Evolutionary conservation across 1,140 invertebrate genomes (phyloP).

Genomic region (Drosophila kepulauana): DNA sequence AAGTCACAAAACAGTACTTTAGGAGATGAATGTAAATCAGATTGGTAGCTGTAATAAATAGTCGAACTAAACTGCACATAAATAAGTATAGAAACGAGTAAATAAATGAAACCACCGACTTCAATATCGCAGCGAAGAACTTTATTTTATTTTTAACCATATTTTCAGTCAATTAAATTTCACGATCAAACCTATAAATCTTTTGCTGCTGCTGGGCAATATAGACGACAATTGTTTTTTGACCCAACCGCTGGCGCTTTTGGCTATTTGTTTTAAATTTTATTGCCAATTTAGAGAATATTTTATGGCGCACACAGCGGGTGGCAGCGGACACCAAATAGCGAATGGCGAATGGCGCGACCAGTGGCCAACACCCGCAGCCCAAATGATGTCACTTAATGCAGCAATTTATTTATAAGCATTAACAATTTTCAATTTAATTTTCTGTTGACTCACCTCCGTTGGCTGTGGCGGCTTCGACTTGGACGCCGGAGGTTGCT

Average conservation of each 20-base stretch:
- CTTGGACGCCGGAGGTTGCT: conserved; percentile 57
- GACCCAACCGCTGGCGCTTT: conserved; percentile 26
- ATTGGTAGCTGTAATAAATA: conserved; percentile 21
- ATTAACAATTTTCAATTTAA: conserved; percentile 63
- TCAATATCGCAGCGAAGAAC: conserved; percentile 1
- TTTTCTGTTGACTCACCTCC: conserved; percentile 57
- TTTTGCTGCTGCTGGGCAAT: conserved; percentile 29
- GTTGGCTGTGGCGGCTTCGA: conserved; percentile 59
- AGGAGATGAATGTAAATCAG: conserved; percentile 10
- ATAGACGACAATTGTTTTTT: conserved; percentile 79
- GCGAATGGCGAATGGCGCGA: background rate
- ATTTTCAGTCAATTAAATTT: conserved; percentile 85
- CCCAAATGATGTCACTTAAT: conserved; percentile 80
- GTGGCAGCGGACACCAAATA: conserved; percentile 57
- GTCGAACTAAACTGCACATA: conserved; percentile 17
- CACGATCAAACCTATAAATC: conserved; percentile 81
- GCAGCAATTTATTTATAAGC: conserved; percentile 75
- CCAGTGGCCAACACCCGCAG: conserved; percentile 19
- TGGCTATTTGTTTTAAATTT: conserved; percentile 79
- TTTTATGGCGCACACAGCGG: conserved; percentile 73
- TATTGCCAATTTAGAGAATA: conserved; percentile 81
- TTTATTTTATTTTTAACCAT: conserved; percentile 58
- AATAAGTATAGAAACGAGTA: conserved; percentile 28
- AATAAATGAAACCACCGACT: conserved; percentile 36
- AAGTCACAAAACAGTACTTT: background rate